Evolutionary conservation across 2,888 invertebrate species (phyloP).

Genomic region (Pogonocherus hispidulus): DNA sequence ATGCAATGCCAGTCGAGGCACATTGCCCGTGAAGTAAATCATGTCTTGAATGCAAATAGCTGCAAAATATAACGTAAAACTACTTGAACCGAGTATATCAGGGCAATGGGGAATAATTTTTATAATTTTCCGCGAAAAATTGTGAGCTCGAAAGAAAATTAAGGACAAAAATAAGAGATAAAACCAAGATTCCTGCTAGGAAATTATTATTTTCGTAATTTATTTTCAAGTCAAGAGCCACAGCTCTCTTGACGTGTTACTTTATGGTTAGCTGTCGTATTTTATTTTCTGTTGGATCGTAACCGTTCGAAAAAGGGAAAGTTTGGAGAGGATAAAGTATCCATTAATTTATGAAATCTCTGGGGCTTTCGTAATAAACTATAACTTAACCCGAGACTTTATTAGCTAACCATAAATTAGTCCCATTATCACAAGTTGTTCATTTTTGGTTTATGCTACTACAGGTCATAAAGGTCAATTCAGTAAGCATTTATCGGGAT

Average conservation of each 20-base stretch:
- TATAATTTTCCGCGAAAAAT: background rate
- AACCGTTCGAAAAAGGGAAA: conserved; percentile 4
- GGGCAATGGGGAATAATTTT: too few species aligned
- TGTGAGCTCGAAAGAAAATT: background rate
- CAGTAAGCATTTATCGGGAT: too few species aligned
- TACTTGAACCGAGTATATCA: too few species aligned
- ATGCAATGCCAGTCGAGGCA: too few species aligned
- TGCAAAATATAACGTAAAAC: too few species aligned
- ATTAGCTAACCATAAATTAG: background rate
- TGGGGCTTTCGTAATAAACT: background rate
- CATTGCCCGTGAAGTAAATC: too few species aligned
- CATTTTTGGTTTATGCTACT: too few species aligned
- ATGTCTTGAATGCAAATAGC: too few species aligned
- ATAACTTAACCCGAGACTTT: background rate
- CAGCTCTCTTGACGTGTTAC: background rate
- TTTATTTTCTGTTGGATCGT: conserved; percentile 6
- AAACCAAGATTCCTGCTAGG: background rate
- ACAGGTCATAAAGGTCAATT: too few species aligned
- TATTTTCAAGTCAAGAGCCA: background rate
- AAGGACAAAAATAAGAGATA: background rate
- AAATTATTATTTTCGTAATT: conserved; percentile 7
- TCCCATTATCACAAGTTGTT: background rate
- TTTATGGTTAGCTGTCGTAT: conserved; percentile 3
- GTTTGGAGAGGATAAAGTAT: background rate
- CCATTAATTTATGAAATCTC: background rate